These are phyloP conservation scores for Onychostoma macrolepis DNA, from an alignment of 2,113 vertebrate species.

Conservation along the genomic window DNA sequence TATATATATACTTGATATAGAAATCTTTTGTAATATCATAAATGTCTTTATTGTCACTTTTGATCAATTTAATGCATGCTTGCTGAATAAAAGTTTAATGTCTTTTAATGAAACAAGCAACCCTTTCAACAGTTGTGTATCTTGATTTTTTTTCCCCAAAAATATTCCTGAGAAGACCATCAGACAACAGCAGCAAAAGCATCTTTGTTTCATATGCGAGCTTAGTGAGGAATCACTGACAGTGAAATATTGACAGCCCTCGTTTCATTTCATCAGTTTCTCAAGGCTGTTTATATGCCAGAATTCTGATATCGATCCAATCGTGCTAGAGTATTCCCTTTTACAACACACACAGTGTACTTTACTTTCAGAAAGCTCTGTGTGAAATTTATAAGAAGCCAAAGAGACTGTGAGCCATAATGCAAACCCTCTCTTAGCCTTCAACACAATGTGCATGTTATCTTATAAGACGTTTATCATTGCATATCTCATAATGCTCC, in stretches of 20 bases:
- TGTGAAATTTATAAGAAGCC: constrained; percentile 4
- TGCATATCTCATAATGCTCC: constrained; percentile 23
- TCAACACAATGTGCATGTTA: not conserved
- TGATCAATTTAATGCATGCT: no score
- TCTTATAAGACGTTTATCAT: constrained; percentile 43
- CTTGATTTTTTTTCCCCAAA: no score
- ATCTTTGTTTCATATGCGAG: not conserved
- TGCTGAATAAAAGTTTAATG: no score
- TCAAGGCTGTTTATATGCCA: not conserved
- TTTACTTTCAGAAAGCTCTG: not conserved
- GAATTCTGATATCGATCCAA: not conserved
- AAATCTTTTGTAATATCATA: no score
- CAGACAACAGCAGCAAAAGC: no score
- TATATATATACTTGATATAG: no score
- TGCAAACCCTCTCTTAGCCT: not conserved
- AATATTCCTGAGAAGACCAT: no score
- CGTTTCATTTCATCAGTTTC: not conserved
- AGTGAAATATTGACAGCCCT: not conserved
- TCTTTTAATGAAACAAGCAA: no score
- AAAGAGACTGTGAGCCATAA: constrained; percentile 19
- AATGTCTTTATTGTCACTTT: no score
- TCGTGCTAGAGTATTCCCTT: not conserved
- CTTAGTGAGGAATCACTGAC: not conserved
- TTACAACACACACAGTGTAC: no score
- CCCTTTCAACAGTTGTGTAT: no score